These are phyloP conservation scores for Acanthisitta chloris DNA, from an alignment of 2,113 vertebrate species.

Conservation along the genomic window DNA sequence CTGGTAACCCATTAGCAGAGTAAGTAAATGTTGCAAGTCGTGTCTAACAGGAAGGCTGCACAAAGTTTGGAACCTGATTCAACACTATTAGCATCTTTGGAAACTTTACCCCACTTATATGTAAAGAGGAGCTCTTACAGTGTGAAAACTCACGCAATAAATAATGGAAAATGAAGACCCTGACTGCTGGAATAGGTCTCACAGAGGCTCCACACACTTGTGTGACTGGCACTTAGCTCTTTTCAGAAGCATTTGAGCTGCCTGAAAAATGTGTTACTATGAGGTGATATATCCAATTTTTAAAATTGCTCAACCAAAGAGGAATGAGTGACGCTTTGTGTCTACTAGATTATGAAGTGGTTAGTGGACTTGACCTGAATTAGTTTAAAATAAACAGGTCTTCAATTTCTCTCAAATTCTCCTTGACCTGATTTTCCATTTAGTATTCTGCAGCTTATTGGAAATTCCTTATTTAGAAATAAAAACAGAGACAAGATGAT, in stretches of 20 bases:
- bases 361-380: not conserved
- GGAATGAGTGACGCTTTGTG: not conserved
- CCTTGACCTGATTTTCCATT: not conserved
- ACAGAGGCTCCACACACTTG: not conserved
- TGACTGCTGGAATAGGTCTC: not conserved
- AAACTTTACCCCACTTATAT: not conserved
- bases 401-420: not conserved
- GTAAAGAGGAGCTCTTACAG: not conserved
- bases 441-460: not conserved
- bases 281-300: not conserved
- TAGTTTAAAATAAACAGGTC: not conserved
- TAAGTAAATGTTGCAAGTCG: not conserved
- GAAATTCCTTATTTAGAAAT: not conserved
- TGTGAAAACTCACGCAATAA: not conserved
- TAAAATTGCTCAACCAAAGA: not conserved
- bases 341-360: not conserved
- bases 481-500: not conserved
- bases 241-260: not conserved
- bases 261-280: not conserved
- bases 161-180: not conserved
- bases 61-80: not conserved
- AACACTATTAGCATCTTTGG: not conserved
- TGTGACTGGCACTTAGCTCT: not conserved
- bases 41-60: not conserved
- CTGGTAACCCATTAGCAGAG: accelerated